These are phyloP conservation scores for Neopelma chrysocephalum DNA, from an alignment of 2,797 vertebrate genomes.

Conservation along the genomic window DNA sequence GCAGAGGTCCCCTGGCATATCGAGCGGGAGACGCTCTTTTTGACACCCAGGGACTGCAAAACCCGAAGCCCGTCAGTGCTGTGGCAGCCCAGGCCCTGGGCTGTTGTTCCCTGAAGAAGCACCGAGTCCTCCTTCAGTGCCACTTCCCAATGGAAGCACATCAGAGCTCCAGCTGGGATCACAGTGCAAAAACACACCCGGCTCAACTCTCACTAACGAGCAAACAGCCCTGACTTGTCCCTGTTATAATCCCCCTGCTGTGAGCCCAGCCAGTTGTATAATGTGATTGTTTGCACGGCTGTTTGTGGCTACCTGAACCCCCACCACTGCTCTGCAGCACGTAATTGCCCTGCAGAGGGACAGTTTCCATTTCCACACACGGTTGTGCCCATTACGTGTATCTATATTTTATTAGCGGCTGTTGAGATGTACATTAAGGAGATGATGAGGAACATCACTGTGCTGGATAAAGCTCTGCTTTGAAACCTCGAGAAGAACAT, in stretches of 20 bases:
- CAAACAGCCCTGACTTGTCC: background rate
- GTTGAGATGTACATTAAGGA: background rate
- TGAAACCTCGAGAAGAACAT: background rate
- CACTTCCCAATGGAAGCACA: background rate
- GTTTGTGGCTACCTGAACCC: background rate
- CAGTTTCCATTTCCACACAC: background rate
- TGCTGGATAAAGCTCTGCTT: background rate
- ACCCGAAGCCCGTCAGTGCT: accelerated
- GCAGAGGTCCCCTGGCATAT: background rate
- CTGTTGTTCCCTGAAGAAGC: background rate
- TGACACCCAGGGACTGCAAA: background rate
- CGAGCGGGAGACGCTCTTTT: background rate
- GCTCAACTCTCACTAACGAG: background rate
- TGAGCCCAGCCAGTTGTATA: background rate
- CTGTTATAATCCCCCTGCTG: background rate
- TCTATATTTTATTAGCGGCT: background rate
- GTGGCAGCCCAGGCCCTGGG: background rate
- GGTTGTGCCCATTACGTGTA: background rate
- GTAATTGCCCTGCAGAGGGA: background rate
- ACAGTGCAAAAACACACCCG: background rate
- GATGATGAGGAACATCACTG: background rate
- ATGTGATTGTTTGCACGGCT: background rate
- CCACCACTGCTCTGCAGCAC: background rate
- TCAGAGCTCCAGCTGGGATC: slow-evolving; percentile 1
- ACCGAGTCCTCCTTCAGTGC: background rate